Base-by-base conservation (phyloP, 2,113 vertebrate species). In the Etia nguti region DNA sequence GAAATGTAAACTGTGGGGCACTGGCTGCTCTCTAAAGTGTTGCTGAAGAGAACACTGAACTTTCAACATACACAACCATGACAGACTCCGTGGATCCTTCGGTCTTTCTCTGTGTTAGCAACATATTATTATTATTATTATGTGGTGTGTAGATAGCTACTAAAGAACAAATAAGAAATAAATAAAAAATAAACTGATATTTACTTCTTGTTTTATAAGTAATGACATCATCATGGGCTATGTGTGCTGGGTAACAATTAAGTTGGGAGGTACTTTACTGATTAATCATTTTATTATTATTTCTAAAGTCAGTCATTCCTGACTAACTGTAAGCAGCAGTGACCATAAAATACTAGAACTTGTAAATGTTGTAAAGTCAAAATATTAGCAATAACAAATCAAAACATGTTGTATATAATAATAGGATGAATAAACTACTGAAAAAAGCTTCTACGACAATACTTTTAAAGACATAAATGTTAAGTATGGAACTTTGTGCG, bases 1-100 rank as follows among this genome's bases (percentile, higher is more conserved):
- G 87, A 93, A 91, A 85, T 88, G 86, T 87, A 93, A 92, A 90
- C 89, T 57, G 87, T 83, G 11, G 89, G 86, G 60, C 57, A 20
- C 86, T 52, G 77, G 36, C 41, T 90, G 56, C 31, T 80, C 79
- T 89, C 80, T 16, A 60, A 82, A 77, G 80, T n/a, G 73, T 82
- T 82, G 18, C 82, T 86, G 86, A 92, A 90, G 84, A 82, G 86
- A 93, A 56, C 77, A 12, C 70, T 88, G 90, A 91, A 92, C 83
- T 86, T 88, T 91, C 73, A 87, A 86, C 73, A 4, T 75, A 52
- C 12, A 57, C 82, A 85, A 83, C 88, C 87, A 82, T 26, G 38
- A 46, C 65, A 34, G 52, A 62, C 82, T 88, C 82, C 34, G 1
- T 3, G 36, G 43, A 65, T 81, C 52, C 73, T 79, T 31, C 18